A percentile compares a stretch with the other conserved stretches of the same genome.
Conservation (phyloP, 1,140 invertebrate species). For the Globodera rostochiensis region DNA sequence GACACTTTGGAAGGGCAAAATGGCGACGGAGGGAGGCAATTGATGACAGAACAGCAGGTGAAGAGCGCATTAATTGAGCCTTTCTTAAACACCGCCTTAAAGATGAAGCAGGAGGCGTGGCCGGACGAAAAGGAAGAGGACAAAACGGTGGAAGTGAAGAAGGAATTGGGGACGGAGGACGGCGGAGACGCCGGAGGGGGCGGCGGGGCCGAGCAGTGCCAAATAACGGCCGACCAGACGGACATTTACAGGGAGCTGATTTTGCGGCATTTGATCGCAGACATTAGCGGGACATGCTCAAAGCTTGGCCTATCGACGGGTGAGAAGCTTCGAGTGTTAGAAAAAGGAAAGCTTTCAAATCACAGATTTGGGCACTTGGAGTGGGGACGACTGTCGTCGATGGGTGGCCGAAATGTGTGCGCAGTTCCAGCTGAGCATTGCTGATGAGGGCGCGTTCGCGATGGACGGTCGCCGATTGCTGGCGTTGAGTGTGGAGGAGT, state of each 20-base stretch:
- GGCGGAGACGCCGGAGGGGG: neutral
- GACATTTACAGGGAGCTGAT: slow-evolving; percentile 64
- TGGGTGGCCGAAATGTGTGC: slow-evolving; percentile 66
- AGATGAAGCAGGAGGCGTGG: slow-evolving; percentile 11
- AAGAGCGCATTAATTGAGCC: neutral
- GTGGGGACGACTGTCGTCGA: slow-evolving; percentile 59
- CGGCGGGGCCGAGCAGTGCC: neutral
- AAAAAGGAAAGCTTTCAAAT: neutral
- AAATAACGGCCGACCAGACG: slow-evolving; percentile 41
- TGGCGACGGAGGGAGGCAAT: neutral
- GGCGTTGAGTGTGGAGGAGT: slow-evolving; percentile 62
- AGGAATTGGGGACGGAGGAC: neutral
- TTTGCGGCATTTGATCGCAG: slow-evolving; percentile 60
- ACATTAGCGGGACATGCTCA: slow-evolving; percentile 59
- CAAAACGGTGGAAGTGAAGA: neutral
- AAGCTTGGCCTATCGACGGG: slow-evolving; percentile 53
- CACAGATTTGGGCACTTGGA: slow-evolving; percentile 66
- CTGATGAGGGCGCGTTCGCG: slow-evolving; percentile 14
- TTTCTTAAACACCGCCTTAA: neutral
- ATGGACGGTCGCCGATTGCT: slow-evolving; percentile 64
- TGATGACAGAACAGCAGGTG: neutral
- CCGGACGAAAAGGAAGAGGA: neutral
- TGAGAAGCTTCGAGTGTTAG: neutral
- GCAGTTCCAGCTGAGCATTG: slow-evolving; percentile 55
- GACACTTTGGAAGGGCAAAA: neutral